Base-by-base conservation (phyloP, 1,140 invertebrate genomes). In the Apis laboriosa region DNA sequence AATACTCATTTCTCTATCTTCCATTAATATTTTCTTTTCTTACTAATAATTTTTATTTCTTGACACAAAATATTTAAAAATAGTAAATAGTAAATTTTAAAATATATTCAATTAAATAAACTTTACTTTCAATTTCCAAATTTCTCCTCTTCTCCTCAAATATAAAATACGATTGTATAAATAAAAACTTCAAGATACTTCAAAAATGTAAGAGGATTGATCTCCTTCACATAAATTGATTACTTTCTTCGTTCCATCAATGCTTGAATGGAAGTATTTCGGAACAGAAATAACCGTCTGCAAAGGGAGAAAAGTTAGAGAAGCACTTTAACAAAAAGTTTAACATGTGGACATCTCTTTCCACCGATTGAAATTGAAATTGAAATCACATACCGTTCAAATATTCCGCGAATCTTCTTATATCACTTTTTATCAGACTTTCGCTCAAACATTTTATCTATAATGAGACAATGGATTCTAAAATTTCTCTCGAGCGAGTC, bases 341-440 rank as follows among this genome's bases (percentile, higher is more conserved):
- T 68, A 60, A 81, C 73, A 43, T 55, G 43, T 21, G 43, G 17
- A 34, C 73, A 55, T 81, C 15, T 53, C 73, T 81, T 81, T 76
- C 68, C 80, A 64, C 24, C 43, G 24, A 15, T 17, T 43, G 34
- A 43, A 43, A 43, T 43, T 43, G 49, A 58, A 68, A 77, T 81
- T 81, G 73, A 77, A 68, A 76, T 81, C 64, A 60, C 55, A 21
- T 68, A 63, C 34, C 61, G 63, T 51, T 67, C 55, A 60, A 76
- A 81, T 55, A 9, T 75, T n/a, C 55, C 43, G 34, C n/a, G n/a
- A 76, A 68, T 68, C 64, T 56, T 81, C 76, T 58, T 43, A 81
- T 24, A 77, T 60, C 64, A 43, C n/a, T 60, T 68, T 34, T 60
- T 24, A 21, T 75, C 61, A 34, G 51, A 72, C 55, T 61, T 43